A percentile compares a stretch with the other conserved stretches of the same genome.
These are phyloP conservation scores for Drosophila tsacasi DNA, from an alignment of 1,140 invertebrate species.

Conservation along the genomic window DNA sequence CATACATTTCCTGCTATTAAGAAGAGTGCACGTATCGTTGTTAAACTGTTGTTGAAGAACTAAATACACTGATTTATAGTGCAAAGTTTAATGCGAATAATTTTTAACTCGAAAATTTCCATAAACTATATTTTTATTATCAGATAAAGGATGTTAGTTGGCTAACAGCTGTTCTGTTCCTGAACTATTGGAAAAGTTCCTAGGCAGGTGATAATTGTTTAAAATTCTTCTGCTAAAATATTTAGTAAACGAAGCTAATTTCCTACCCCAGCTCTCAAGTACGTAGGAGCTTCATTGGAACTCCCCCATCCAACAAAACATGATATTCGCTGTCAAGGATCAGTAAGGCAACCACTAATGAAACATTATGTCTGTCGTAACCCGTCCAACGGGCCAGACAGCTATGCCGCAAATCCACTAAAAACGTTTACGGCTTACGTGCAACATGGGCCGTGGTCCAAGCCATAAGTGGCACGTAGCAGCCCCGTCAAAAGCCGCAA, in stretches of 20 bases:
- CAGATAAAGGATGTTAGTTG: too few relatives aligned
- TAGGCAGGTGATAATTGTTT: neutral
- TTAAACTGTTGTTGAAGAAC: neutral
- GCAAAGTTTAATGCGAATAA: neutral
- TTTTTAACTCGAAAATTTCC: neutral
- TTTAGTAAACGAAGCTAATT: neutral
- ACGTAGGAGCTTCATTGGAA: neutral
- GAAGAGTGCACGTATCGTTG: neutral
- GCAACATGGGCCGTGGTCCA: slow-evolving; percentile 59
- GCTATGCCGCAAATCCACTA: slow-evolving; percentile 74
- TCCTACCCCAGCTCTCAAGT: neutral
- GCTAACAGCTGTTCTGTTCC: neutral
- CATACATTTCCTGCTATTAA: neutral
- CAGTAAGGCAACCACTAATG: slow-evolving; percentile 66
- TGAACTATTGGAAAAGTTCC: neutral
- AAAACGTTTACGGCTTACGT: slow-evolving; percentile 82
- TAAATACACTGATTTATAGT: neutral
- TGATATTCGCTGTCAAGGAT: slow-evolving; percentile 36
- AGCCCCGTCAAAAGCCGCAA: slow-evolving; percentile 54
- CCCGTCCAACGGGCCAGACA: slow-evolving; percentile 33
- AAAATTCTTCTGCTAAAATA: neutral
- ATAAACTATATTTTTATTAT: too few relatives aligned
- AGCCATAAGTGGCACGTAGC: slow-evolving; percentile 74
- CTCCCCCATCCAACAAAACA: slow-evolving; percentile 9
- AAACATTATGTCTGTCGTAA: slow-evolving; percentile 76